Evolutionary conservation across 2,888 invertebrate genomes (phyloP), one percentile per base, ranked within the genome.

Genomic region (Macrostomum cliftonense): DNA sequence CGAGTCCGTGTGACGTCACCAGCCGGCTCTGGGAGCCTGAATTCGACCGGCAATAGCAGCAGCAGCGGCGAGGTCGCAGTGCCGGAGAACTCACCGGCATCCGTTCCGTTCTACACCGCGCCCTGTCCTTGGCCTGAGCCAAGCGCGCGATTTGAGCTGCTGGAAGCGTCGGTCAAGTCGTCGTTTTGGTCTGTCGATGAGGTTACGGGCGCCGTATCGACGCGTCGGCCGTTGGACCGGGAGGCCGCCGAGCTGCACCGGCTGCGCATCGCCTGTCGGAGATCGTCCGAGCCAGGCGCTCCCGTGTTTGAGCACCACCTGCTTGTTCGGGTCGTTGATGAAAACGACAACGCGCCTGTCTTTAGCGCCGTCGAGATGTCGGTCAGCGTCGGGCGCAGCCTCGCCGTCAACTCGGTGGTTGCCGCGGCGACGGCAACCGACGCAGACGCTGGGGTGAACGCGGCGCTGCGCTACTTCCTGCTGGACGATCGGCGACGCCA

Each of bases 81-180:
- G 87, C 89, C 0, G 87, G 87, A 0, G 88, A 89, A 74, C 88
- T 88, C 67, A 81, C 85, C 0, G 84, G 85, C 61, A 78, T 85
- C 46, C 87, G 87, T 71, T 86, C 89, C 0, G 85, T 88, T 54
- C 77, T 37, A 28, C 47, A 48, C 14, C 46, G 28, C n/a, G 13
- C 47, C 36, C n/a, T n/a, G 14, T 16, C 20, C 14, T 5, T 17
- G 36, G 36, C 7, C n/a, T 9, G 36, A 43, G 9, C 50, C 12
- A 12, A 14, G 28, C 28, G 28, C 9, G 28, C 28, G 28, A 4
- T 28, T 20, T 28, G 16, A 28, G 43, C 43, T 14, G 20, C 14
- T 14, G 20, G 43, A 4, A 11, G 5, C 20, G 20, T 16, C 19
- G 19, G 14, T 11, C 19, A n/a, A n/a, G n/a, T 20, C 19, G 37